Base-by-base conservation (phyloP, 2,113 vertebrate species). In the Otocyon megalotis region DNA sequence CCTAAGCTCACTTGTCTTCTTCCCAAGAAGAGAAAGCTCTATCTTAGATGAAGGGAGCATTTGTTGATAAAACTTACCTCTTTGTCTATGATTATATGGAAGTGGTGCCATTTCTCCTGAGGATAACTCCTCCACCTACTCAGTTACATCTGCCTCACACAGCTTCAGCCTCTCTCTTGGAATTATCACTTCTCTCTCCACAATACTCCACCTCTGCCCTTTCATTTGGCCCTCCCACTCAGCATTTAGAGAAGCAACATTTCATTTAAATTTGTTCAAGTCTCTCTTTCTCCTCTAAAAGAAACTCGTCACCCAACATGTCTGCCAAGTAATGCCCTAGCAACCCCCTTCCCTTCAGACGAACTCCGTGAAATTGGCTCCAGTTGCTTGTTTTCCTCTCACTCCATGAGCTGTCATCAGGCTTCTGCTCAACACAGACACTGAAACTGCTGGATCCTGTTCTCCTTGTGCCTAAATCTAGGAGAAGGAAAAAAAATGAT, bases 61-160 rank as follows among this genome's bases (percentile, higher is more conserved):
- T 90, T 80, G 74, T 77, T 50, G 6, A 63, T 54, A 67, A 87
- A 82, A 76, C 0, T 15, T 81, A 26, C 5, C 50, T 93, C 8
- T 86, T 93, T n/a, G 35, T 53, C 50, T 67, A 12, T 53, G n/a
- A 60, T 6, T 53, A 48, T 22, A 80, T 12, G 43, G 17, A 48
- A 53, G 65, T 26, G 13, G 5, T 32, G 20, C 43, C 1, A 2
- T 30, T 88, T 48, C 26, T 71, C 83, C 77, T 22, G 48, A 60
- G 37, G 37, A 15, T 15, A 67, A 65, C 26, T 60, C 35, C 28
- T 48, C 58, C 20, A 19, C 48, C 22, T 16, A 58, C 43, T 54
- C 43, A 63, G 2, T 56, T 24, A 69, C 35, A 19, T 17, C 35
- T 2, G 1, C 19, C 28, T 48, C 17, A 14, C 1, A 0, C 37